Evolutionary conservation across 2,113 vertebrate genomes (phyloP).

Genomic region (Pogona vitticeps): DNA sequence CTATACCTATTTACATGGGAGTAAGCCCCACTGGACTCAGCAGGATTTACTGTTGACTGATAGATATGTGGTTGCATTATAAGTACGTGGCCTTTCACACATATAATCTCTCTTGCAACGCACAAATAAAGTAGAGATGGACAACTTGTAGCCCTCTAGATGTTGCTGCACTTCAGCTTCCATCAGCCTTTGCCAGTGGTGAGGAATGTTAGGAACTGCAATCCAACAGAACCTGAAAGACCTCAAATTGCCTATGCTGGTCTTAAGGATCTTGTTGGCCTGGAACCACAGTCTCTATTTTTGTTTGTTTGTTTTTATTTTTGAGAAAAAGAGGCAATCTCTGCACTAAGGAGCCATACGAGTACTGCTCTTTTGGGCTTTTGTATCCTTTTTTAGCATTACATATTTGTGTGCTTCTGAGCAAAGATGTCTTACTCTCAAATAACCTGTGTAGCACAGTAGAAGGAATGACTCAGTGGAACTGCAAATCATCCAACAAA

Average conservation of each 20-base stretch:
- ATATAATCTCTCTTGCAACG: background rate
- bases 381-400: constrained; percentile 27
- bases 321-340: background rate
- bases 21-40: background rate
- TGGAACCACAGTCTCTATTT: background rate
- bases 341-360: background rate
- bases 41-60: background rate
- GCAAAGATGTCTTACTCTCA: constrained; percentile 34
- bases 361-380: background rate
- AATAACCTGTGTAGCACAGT: background rate
- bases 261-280: background rate
- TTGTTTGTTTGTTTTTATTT: too few relatives aligned
- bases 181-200: background rate
- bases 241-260: background rate
- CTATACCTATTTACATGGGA: background rate
- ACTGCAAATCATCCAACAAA: background rate
- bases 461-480: constrained; percentile 13
- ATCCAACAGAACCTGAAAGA: background rate
- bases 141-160: background rate
- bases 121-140: background rate
- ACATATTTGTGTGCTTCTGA: constrained; percentile 6
- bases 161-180: too few relatives aligned
- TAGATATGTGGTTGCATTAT: background rate
- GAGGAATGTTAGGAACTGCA: background rate
- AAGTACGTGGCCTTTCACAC: background rate